Evolutionary conservation across 2,888 invertebrate genomes (phyloP), one percentile per base, ranked within the genome.

Genomic region (Diadegma fenestrale): DNA sequence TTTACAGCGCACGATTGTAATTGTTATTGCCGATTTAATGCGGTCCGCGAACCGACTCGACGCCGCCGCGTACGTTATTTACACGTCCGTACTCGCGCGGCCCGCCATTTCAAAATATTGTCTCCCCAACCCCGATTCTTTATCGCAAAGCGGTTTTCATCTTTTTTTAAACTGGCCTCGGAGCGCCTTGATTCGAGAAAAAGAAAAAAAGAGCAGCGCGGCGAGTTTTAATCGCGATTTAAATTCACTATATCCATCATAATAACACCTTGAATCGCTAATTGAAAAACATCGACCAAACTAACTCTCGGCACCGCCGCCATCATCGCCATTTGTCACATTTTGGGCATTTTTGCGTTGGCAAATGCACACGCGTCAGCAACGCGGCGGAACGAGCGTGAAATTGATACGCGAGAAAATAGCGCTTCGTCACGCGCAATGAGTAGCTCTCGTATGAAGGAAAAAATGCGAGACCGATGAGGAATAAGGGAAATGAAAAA

Each of bases 11-110:
- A 76, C 33, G 33, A 82, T 82, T 82, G 85, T 85, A 85, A 85
- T 85, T 82, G 85, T 85, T 85, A 85, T 85, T 82, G 85, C 82
- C 82, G 85, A 82, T 75, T 82, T 85, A 82, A 85, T 85, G 76
- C 6, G 33, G 82, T 79, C 79, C 82, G 41, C 12, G 43, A n/a
- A n/a, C n/a, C n/a, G n/a, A n/a, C n/a, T n/a, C n/a, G n/a, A n/a
- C n/a, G n/a, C n/a, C n/a, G n/a, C 33, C 33, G 33, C 33, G 33
- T 43, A 76, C 19, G 45, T 61, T 61, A 58, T 73, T 61, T 43
- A 30, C 75, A 6, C 54, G 54, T 33, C 45, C 33, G 8, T 41
- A 10, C 54, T 22, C 8, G 1, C n/a, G 4, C 5, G 6, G 0
- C n/a, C n/a, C 0, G 12, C 14, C 7, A n/a, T n/a, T 48, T n/a